Evolutionary conservation across 2,113 vertebrate genomes (phyloP).

Genomic region (Cacatua alba): DNA sequence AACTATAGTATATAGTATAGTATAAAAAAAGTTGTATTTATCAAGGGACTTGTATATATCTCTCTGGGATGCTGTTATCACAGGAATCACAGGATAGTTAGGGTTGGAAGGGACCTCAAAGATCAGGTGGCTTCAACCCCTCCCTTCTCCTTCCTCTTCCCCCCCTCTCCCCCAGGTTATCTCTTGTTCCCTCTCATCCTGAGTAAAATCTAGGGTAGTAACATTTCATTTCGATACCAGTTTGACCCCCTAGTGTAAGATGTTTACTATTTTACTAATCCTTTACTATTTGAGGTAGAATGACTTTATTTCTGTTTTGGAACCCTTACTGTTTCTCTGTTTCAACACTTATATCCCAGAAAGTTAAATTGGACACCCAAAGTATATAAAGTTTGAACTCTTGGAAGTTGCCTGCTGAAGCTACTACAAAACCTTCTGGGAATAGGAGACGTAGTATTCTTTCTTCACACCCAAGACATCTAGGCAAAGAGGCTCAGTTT

Average conservation of each 20-base stretch:
- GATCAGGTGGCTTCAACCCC: background rate
- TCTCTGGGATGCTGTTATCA: background rate
- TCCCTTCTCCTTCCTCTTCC: too few relatives aligned
- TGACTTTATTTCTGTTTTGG: background rate
- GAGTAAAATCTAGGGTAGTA: background rate
- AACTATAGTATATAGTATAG: background rate
- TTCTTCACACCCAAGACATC: background rate
- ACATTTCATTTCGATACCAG: background rate
- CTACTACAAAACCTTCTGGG: background rate
- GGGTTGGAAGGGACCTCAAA: background rate
- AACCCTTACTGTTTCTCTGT: background rate
- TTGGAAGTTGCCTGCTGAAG: background rate
- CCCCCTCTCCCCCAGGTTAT: background rate
- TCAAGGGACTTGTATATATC: background rate
- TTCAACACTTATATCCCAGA: background rate
- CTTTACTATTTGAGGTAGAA: background rate
- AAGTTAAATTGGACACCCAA: background rate
- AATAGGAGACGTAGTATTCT: background rate
- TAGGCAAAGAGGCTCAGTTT: background rate
- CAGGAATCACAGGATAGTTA: too few relatives aligned
- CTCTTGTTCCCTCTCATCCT: background rate
- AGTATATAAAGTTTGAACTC: background rate
- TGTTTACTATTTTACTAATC: background rate
- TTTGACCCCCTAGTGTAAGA: background rate
- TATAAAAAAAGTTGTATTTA: background rate